Evolutionary conservation across 2,797 vertebrate species (phyloP).

Genomic region (Acrossocheilus fasciatus): DNA sequence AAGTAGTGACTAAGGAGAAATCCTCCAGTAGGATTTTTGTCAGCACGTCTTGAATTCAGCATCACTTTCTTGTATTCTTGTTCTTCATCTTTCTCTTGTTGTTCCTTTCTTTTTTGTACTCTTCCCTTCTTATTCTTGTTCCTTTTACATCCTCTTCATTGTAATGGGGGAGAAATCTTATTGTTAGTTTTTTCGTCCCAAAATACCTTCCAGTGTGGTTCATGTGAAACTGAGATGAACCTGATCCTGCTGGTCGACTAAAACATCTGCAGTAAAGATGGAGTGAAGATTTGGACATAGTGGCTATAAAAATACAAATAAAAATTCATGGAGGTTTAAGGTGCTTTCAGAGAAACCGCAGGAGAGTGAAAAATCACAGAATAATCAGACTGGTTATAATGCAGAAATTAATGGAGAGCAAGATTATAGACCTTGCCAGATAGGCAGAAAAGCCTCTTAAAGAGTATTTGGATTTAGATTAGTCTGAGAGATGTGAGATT

Average conservation of each 20-base stretch:
- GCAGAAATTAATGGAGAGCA: slow-evolving; percentile 37
- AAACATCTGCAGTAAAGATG: background rate
- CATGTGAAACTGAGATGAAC: background rate
- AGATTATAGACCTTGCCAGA: slow-evolving; percentile 35
- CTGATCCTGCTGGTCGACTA: background rate
- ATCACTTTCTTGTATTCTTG: background rate
- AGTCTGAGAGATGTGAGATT: slow-evolving; percentile 19
- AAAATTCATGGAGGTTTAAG: background rate
- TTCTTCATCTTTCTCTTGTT: slow-evolving; percentile 4
- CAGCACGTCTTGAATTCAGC: background rate
- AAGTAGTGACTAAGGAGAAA: slow-evolving; percentile 39
- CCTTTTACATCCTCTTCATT: background rate
- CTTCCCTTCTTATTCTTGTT: background rate
- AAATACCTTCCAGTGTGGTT: background rate
- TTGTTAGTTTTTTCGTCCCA: background rate
- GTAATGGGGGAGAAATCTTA: too few species aligned
- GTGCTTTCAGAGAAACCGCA: slow-evolving; percentile 12
- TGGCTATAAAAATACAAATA: background rate
- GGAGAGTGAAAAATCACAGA: background rate
- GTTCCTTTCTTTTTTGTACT: background rate
- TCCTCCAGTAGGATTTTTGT: slow-evolving; percentile 10
- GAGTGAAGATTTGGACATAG: background rate
- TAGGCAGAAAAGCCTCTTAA: slow-evolving; percentile 41
- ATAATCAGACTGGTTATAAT: slow-evolving; percentile 16
- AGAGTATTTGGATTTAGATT: slow-evolving; percentile 47